Evolutionary conservation across 2,797 vertebrate genomes (phyloP), one percentile per base, ranked within the genome.

Genomic region (Falco berigora): DNA sequence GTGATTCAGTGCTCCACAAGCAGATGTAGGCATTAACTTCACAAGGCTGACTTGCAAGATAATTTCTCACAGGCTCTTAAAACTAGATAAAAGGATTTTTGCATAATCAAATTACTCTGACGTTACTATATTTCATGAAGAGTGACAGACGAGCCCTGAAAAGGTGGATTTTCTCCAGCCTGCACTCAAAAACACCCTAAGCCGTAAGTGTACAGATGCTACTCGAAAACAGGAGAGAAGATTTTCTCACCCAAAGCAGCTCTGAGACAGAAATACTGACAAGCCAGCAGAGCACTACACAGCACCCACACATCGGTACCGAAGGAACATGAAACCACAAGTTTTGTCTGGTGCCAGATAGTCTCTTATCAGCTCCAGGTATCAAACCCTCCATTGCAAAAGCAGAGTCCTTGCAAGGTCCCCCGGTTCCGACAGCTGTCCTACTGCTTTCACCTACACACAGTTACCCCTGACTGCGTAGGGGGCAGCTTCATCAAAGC

Each of bases 21-120:
- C 75, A 82, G 55, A 28, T 68, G 66, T 4, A 64, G 42, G 17
- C 53, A 12, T n/a, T 32, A 63, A 46, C 46, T 63, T 63, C 71
- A 46, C 28, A 38, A 63, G 64, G 59, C 59, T 77, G 61, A 20
- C 64, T 36, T 44, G 73, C 21, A 34, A 59, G 58, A 22, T 27
- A 30, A 82, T 94, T 83, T 83, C 80, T 86, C 53, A 46, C 49
- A 69, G 53, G 44, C 77, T 77, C 42, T 87, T 62, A 77, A 72
- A 88, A 86, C 44, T n/a, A 87, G 63, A 40, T 24, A 74, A 50
- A 91, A 40, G 14, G 44, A 67, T 76, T 83, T 67, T 7, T 58
- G 38, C 64, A 49, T 64, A 73, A 76, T 68, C 67, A 74, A 71
- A 69, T 94, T 34, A 63, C 49, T 69, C 23, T 73, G 36, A 68